Evolutionary conservation across 2,888 invertebrate species (phyloP).

Genomic region (Cloeon dipterum): DNA sequence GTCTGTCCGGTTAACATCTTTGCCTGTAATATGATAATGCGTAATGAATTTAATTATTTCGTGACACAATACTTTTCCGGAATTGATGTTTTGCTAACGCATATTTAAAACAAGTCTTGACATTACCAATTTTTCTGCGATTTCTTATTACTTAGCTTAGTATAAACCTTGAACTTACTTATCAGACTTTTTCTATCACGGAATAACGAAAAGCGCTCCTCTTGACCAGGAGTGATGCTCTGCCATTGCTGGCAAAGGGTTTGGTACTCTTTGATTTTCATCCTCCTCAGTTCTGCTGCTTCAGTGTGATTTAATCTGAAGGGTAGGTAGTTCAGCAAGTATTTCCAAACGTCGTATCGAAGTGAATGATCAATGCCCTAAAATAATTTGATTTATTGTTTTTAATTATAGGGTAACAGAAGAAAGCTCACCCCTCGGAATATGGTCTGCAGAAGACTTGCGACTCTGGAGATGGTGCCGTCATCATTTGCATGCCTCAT

Average conservation of each 20-base stretch:
- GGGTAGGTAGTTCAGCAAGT: conserved; percentile 64
- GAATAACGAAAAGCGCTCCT: conserved; percentile 65
- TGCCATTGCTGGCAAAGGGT: conserved; percentile 95
- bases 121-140: not conserved
- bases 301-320: conserved; percentile 60
- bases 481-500: conserved; percentile 50
- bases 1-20: conserved; percentile 93
- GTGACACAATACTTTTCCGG: too few species aligned
- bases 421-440: conserved; percentile 58
- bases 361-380: conserved; percentile 60
- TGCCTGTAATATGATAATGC: conserved; percentile 36
- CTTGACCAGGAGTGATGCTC: conserved; percentile 68
- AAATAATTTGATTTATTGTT: conserved; percentile 6
- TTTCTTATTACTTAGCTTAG: not conserved
- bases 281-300: conserved; percentile 39
- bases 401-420: not conserved
- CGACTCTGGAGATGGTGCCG: conserved; percentile 56
- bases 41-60: conserved; percentile 8
- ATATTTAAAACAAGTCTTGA: not conserved
- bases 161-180: conserved; percentile 27
- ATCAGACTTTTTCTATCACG: conserved; percentile 81
- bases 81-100: too few species aligned
- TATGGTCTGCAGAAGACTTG: conserved; percentile 59
- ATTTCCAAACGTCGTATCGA: conserved; percentile 82
- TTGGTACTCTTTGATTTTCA: conserved; percentile 68